Evolutionary conservation across 35 echinoderm and acorn worm species (phyloP).

Genomic region (Ophioderma brevispina): DNA sequence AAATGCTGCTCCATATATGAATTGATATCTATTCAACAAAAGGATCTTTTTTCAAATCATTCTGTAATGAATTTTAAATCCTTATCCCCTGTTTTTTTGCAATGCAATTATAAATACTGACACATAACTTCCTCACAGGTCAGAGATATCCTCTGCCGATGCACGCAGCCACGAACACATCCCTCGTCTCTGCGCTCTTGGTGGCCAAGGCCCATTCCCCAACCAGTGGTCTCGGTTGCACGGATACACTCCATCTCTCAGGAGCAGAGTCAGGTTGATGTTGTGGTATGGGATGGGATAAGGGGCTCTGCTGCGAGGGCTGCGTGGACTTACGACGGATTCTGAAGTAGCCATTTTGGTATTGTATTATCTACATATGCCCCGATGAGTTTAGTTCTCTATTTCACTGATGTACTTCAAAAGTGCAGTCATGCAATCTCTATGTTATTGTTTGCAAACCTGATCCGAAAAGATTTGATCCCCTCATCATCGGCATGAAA

Average conservation of each 20-base stretch:
- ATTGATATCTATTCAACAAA: too few relatives aligned
- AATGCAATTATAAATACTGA: constrained; percentile 80
- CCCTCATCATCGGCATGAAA: too few relatives aligned
- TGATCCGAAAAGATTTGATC: too few relatives aligned
- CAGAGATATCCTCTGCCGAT: constrained; percentile 14
- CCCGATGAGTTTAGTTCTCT: too few relatives aligned
- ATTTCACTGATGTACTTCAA: too few relatives aligned
- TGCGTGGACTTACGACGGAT: background rate
- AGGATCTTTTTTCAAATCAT: too few relatives aligned
- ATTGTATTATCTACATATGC: too few relatives aligned
- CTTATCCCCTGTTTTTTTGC: constrained; percentile 76
- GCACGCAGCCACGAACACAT: background rate
- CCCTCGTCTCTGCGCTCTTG: background rate
- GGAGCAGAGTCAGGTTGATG: background rate
- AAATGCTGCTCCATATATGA: too few relatives aligned
- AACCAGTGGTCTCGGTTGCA: background rate
- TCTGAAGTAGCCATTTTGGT: background rate
- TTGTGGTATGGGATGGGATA: background rate
- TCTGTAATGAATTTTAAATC: too few relatives aligned
- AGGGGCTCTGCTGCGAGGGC: background rate
- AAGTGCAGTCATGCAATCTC: too few relatives aligned
- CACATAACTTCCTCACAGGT: constrained; percentile 65
- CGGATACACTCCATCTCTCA: background rate
- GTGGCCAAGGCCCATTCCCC: background rate
- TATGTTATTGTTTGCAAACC: too few relatives aligned